Evolutionary conservation across 2,888 invertebrate genomes (phyloP), one percentile per base, ranked within the genome.

Genomic region (Melieria omissa): DNA sequence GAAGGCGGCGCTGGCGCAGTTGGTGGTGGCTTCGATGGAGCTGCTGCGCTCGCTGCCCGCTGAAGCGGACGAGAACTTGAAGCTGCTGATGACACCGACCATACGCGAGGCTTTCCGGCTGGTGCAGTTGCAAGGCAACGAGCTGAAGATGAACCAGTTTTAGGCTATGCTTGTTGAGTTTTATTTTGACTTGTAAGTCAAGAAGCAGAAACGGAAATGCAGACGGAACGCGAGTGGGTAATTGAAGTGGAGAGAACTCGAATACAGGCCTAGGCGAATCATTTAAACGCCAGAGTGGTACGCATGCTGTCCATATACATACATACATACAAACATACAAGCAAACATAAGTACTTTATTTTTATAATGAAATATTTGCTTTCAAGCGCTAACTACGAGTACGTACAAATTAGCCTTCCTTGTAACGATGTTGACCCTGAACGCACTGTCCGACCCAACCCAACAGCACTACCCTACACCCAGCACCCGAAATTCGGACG

Each of bases 11-110:
- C 92, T 95, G 88, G 93, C 95, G 45, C 95, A 97, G 85, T 92
- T 95, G 79, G 89, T 97, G 78, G 93, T 93, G 84, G 94, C 95
- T 41, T 93, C 95, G 76, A 90, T 97, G 83, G 95, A 96, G 83
- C 89, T 96, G 78, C 89, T 92, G 10, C 86, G 91, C 42, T 90
- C 91, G 6, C 88, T 93, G 80, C 89, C 92, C 57, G 87, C 88
- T 61, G 90, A 90, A 74, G 88, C 90, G 62, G 90, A 90, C 80
- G 89, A 90, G 77, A 87, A 86, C 78, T 76, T 87, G 0, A 84
- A 85, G 73, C 78, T 87, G 7, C 74, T 87, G 58, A 86, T 87
- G 86, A 87, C 87, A 64, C 87, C 87, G 57, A 87, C 86, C 71
- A 87, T 87, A 74, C 83, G 86, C 12, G 87, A 87, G 78, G 87